phyloP scores from a whole-genome alignment of 2,797 vertebrate genomes.

The Eleutherodactylus coqui region DNA sequence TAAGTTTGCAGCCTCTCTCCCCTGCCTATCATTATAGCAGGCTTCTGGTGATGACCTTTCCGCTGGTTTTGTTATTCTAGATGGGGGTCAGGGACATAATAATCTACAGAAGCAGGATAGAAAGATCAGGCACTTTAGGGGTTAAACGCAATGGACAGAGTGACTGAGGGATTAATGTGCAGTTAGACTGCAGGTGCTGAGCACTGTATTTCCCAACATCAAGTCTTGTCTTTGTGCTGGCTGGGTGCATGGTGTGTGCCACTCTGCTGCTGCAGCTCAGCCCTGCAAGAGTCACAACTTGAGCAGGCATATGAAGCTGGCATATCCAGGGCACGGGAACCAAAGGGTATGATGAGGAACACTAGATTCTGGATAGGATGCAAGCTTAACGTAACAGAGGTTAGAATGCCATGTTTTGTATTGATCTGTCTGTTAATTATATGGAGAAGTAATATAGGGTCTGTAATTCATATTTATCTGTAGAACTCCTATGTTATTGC shows the following conservation, averaged over 20 bases:
- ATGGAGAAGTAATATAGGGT: not conserved
- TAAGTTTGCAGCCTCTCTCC: constrained; percentile 37
- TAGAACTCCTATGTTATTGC: no score
- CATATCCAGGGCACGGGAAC: not conserved
- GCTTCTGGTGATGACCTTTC: not conserved
- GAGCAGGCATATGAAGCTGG: constrained; percentile 15
- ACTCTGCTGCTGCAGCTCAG: constrained; percentile 13
- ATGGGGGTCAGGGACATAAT: constrained; percentile 17
- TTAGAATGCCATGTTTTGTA: constrained; percentile 20
- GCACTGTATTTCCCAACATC: constrained; percentile 33
- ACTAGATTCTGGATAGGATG: not conserved
- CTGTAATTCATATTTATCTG: not conserved
- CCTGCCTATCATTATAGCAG: constrained; percentile 16
- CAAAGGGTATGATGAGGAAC: not conserved
- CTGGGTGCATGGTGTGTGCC: constrained; percentile 32
- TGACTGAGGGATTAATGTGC: constrained; percentile 44
- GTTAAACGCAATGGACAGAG: constrained; percentile 40
- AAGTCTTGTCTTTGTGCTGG: constrained; percentile 49
- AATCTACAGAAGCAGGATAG: not conserved
- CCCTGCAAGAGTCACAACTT: not conserved
- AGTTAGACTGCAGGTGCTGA: constrained; percentile 53
- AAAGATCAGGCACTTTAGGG: constrained; percentile 26
- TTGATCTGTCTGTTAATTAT: constrained; percentile 1
- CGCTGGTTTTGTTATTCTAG: constrained; percentile 25
- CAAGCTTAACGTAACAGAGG: constrained; percentile 11